Base-by-base conservation (phyloP, 2,888 invertebrate genomes). In the Pollenia labialis region DNA sequence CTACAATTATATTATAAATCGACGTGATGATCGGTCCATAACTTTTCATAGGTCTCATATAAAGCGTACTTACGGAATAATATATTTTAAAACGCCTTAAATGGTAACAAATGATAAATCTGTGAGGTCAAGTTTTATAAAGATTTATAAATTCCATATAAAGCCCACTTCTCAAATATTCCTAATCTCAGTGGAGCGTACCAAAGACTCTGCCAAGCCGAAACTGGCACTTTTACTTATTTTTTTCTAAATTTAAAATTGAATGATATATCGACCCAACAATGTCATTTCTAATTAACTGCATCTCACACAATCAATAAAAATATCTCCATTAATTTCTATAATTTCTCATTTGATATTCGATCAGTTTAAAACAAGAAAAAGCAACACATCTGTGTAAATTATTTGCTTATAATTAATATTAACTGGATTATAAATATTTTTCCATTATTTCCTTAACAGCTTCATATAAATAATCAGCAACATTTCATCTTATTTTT, bases 381-480 rank as follows among this genome's bases (percentile, higher is more conserved):
- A 79, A 56, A 32, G 18, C 8, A 50, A 72, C 14, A 32, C 71
- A 77, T 64, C 76, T 77, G 69, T 77, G 62, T 56, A 83, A 77
- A 77, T 77, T 83, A 76, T 77, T 77, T 79, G 46, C 58, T 79
- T 79, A 79, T 84, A 74, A 84, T 84, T 84, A 74, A 84, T 85
- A 71, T 76, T 56, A 81, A 85, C 75, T 81, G 60, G 60, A 69
- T 72, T 81, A 69, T 80, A 75, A 75, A 74, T 85, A 74, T 80
- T 80, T 85, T 80, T 85, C 52, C 72, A 66, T 80, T 80, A 64
- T 74, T 76, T 72, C 66, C 71, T 71, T 81, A 56, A 76, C 64
- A 85, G 75, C 72, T 68, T 68, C 32, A 85, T 85, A 85, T 87
- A 87, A 87, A 84, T 86, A 72, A 83, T 83, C 80, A 83, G 76